phyloP scores from a whole-genome alignment of 2,797 vertebrate species.

The Gorsachius magnificus region DNA sequence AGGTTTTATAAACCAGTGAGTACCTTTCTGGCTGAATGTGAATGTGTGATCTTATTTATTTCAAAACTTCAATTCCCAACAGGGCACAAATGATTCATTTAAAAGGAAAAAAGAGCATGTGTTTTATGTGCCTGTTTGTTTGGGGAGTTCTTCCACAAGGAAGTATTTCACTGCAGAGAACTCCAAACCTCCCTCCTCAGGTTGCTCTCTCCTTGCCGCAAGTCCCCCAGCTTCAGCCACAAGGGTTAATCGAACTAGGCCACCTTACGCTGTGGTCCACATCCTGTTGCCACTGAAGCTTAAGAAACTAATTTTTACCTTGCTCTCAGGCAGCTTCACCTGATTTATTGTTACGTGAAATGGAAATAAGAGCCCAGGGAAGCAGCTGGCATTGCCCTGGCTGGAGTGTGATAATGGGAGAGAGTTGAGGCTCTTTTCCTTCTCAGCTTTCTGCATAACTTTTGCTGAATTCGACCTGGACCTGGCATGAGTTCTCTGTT shows the following conservation, averaged over 20 bases:
- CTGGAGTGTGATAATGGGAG: background rate
- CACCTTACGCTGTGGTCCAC: background rate
- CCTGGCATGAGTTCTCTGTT: background rate
- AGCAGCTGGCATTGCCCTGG: background rate
- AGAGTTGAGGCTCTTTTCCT: background rate
- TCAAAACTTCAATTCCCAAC: background rate
- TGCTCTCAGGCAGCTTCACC: background rate
- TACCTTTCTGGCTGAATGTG: background rate
- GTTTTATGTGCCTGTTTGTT: background rate
- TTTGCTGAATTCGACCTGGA: background rate
- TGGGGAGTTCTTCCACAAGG: background rate
- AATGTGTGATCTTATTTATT: background rate
- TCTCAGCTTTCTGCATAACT: background rate
- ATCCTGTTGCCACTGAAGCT: background rate
- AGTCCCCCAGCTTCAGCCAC: background rate
- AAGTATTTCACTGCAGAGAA: slow-evolving; percentile 36
- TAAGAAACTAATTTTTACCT: background rate
- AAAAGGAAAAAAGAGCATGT: background rate
- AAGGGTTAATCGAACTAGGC: background rate
- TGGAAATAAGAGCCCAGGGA: background rate
- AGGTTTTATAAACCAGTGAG: background rate
- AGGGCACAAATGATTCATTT: background rate
- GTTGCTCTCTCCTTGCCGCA: background rate
- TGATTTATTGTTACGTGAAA: background rate
- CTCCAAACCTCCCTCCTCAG: background rate